These are phyloP conservation scores for human (Homo sapiens) DNA, from an alignment of 2,113 vertebrate species.

Conservation along the genomic window GRCh38 chr14:40982001-40982500, in stretches of 20 bases:
- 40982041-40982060: neutral
- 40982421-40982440: neutral
- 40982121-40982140: neutral
- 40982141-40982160: neutral
- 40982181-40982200: neutral
- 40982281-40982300: neutral
- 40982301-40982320: neutral
- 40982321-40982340: neutral
- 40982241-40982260: neutral
- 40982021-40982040: neutral
- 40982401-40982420: neutral
- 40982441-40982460: neutral
- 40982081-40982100: neutral
- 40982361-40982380: too few species aligned
- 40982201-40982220: neutral
- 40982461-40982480: neutral
- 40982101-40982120: neutral
- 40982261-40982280: neutral
- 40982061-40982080: neutral
- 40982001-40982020: neutral
- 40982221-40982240: neutral
- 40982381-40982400: neutral
- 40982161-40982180: neutral
- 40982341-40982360: neutral
- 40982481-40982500: accelerated